Base-by-base conservation (phyloP, 2,888 invertebrate genomes). In the Caenorhabditis parvicauda region DNA sequence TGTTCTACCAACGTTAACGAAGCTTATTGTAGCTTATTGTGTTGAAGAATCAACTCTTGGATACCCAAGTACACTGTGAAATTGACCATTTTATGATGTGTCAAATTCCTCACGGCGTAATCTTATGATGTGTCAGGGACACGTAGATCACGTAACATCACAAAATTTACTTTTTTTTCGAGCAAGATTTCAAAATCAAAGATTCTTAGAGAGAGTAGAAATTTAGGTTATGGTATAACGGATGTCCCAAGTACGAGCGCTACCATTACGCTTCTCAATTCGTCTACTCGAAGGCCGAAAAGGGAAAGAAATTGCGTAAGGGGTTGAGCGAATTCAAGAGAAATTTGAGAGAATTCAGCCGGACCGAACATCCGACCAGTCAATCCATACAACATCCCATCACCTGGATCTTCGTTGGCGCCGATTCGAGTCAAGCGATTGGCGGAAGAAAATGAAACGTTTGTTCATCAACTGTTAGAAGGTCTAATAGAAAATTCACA, bases 221-320 rank as follows among this genome's bases (percentile, higher is more conserved):
- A n/a, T 64, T 25, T 38, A 69, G 69, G 41, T 46, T 70, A 24
- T 76, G 76, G 76, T 76, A 76, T 45, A 59, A 76, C 45, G 68
- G 74, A 12, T 76, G 76, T 62, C 75, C 73, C 2, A 74, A 72
- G 25, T 76, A 76, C 61, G 68, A 71, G 17, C 55, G 59, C 9
- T 76, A 74, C 48, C 72, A 76, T 49, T 76, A 76, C 54, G 67
- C 76, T 3, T 74, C 75, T 14, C 76, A 76, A 59, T 76, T 72
- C 50, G 63, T 76, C 41, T 76, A 75, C 54, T 73, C 72, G 9
- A 75, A 74, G 45, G 76, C 76, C 5, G 74, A 76, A 43, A 76
- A 76, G 58, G 75, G 75, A 54, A 76, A 76, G 70, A 69, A 70
- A 1, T 45, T 72, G 42, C 70, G 70, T 70, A 35, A 62, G 61